A percentile compares a stretch with the other conserved stretches of the same genome.
phyloP scores from a whole-genome alignment of 2,797 vertebrate genomes.

The Saxicola maurus region DNA sequence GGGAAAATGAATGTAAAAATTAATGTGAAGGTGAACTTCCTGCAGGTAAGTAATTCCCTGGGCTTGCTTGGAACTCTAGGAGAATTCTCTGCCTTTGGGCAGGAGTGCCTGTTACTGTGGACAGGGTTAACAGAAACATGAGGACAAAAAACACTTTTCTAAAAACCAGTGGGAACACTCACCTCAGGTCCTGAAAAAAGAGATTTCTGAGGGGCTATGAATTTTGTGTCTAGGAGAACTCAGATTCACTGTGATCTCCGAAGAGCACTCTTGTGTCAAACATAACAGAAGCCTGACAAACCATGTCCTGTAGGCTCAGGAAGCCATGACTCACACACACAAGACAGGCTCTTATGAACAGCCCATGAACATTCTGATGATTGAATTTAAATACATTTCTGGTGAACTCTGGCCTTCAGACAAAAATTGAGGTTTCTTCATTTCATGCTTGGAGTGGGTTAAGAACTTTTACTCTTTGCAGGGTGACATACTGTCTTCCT shows the following conservation, averaged over 20 bases:
- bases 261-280: background rate
- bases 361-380: background rate
- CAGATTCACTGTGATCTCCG: background rate
- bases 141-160: background rate
- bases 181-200: background rate
- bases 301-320: slow-evolving; percentile 3
- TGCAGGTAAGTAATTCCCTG: background rate
- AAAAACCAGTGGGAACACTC: background rate
- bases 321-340: background rate
- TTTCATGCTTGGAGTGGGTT: background rate
- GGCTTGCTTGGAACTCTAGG: background rate
- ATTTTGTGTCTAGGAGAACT: background rate
- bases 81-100: background rate
- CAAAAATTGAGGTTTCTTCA: background rate
- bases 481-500: background rate
- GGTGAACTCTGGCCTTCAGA: background rate
- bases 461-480: background rate
- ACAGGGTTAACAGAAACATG: background rate
- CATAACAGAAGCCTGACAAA: background rate
- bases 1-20: background rate
- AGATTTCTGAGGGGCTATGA: background rate
- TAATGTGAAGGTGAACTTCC: background rate
- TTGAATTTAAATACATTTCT: background rate
- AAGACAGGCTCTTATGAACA: background rate
- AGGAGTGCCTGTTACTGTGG: background rate